phyloP scores from a whole-genome alignment of 2,113 vertebrate species.

The Hippolais icterina region DNA sequence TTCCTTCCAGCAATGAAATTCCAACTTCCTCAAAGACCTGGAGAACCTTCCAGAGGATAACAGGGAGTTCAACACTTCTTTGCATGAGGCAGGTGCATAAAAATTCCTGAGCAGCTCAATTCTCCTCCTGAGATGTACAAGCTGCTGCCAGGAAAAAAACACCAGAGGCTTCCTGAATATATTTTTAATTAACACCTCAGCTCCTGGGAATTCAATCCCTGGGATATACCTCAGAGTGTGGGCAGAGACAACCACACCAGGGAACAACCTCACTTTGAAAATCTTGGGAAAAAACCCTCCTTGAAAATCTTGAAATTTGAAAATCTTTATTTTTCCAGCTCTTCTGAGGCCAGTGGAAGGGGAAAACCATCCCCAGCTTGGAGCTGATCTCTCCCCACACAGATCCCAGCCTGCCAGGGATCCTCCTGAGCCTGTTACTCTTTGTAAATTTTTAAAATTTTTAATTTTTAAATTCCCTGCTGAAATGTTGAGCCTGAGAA shows the following conservation, averaged over 20 bases:
- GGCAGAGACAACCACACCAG: neutral
- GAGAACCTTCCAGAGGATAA: neutral
- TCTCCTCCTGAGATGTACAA: neutral
- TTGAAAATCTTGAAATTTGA: neutral
- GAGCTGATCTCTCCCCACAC: neutral
- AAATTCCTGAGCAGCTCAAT: neutral
- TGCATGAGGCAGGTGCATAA: neutral
- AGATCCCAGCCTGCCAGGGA: neutral
- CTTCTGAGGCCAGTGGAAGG: neutral
- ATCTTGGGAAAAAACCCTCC: neutral
- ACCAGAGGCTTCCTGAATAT: neutral
- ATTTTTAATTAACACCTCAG: neutral
- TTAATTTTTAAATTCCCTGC: neutral
- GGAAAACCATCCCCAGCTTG: neutral
- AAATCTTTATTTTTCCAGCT: neutral
- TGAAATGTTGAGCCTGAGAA: neutral
- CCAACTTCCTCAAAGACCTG: neutral
- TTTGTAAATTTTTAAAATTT: neutral
- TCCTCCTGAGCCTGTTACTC: neutral
- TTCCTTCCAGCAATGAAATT: neutral
- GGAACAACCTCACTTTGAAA: neutral
- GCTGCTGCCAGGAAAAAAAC: neutral
- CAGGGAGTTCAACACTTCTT: neutral
- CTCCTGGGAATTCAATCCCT: neutral
- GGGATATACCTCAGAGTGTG: neutral